Conservation (phyloP, 30 jellyfish, hydroid and myxozoan genomes). For the Aurelia aurita complex sp. Pacific region DNA sequence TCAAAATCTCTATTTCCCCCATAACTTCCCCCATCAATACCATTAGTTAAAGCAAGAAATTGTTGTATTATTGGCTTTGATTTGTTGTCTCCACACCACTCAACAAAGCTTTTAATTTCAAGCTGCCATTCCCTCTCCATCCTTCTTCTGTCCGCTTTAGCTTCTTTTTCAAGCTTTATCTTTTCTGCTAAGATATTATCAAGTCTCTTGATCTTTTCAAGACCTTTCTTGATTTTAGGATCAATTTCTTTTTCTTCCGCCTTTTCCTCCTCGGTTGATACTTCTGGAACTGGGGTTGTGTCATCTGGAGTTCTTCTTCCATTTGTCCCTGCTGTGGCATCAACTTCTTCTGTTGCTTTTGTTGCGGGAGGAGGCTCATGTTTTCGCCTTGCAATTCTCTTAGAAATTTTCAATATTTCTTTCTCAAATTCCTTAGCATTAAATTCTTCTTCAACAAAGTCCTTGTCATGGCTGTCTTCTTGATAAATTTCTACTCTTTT, state of each 20-base stretch:
- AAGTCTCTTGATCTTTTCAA: slow-evolving; percentile 55
- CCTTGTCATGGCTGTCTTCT: not conserved
- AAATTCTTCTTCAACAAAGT: not conserved
- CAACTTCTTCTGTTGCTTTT: not conserved
- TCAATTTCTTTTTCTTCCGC: slow-evolving; percentile 27
- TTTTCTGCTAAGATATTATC: slow-evolving; percentile 75
- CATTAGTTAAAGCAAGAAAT: slow-evolving; percentile 53
- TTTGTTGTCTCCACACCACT: slow-evolving; percentile 61
- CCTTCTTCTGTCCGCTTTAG: slow-evolving; percentile 70
- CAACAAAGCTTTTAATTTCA: slow-evolving; percentile 60
- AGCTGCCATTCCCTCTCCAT: slow-evolving; percentile 60
- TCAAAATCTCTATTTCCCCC: slow-evolving; percentile 8
- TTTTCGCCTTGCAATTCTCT: slow-evolving; percentile 11
- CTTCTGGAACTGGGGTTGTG: not conserved
- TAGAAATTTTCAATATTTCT: slow-evolving; percentile 25
- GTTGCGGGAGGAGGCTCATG: too few species aligned
- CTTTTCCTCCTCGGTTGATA: slow-evolving; percentile 1
- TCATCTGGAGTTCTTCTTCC: not conserved
- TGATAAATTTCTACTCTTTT: not conserved
- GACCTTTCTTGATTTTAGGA: slow-evolving; percentile 65
- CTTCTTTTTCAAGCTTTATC: slow-evolving; percentile 63
- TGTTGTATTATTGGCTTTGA: slow-evolving; percentile 64
- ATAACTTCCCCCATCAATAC: slow-evolving; percentile 18
- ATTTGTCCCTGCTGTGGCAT: not conserved
- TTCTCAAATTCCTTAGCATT: slow-evolving; percentile 33